Evolutionary conservation across 2,113 vertebrate species (phyloP), one percentile per base, ranked within the genome.

Genomic region (Psilopsiagon aurifrons): DNA sequence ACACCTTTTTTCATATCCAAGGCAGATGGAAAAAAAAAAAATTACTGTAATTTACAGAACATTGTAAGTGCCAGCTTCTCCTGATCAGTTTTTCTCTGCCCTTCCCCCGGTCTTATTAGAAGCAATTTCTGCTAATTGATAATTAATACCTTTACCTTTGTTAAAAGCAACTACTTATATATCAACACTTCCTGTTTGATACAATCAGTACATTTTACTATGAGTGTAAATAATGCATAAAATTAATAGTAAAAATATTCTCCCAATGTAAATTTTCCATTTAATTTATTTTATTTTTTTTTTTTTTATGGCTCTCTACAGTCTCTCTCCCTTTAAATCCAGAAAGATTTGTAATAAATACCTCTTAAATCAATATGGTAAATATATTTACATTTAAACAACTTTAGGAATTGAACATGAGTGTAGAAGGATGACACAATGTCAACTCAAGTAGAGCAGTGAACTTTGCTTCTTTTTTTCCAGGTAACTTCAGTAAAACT

Each of bases 121-220:
- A 97, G 78, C 51, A 97, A 97, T 97, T 97, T 95, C 81, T 92
- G 44, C 86, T 97, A 98, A 98, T 97, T 97, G 96, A 95, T 98
- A 98, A 98, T 98, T 96, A 96, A 98, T 98, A 97, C 82, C 69
- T 97, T 97, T 96, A 86, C 81, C 31, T 96, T 96, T 96, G 77
- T 92, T 97, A 94, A 94, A 97, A 91, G 54, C 66, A 77, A 27
- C 59, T 62, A 62, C 59, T 62, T 62, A 35, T 37, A 31, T 96
- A 94, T 89, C 93, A 97, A 96, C 91, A 97, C 51, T 97, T 96
- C 55, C 68, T 86, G 43, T 71, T 93, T 93, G 80, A 95, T 82
- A 95, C 64, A 96, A 93, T 94, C 84, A 94, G 83, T 95, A 75
- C 85, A 83, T 96, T 97, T 95, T 96, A 94, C 11, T 91, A 79